These are phyloP conservation scores for Turritopsis rubra DNA, from an alignment of 30 jellyfish, hydroid and myxozoan species.

Conservation along the genomic window DNA sequence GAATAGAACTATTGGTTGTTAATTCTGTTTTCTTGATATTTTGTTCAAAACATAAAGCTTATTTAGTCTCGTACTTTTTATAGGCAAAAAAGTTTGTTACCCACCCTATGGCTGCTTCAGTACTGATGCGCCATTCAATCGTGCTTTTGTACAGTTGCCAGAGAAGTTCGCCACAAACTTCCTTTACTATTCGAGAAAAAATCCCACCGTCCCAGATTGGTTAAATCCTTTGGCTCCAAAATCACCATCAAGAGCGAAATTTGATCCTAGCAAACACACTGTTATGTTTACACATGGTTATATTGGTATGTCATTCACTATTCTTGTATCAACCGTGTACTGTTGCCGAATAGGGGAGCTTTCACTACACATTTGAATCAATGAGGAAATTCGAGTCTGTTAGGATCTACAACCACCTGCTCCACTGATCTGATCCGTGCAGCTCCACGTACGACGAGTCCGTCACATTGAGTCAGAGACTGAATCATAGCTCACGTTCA, in stretches of 20 bases:
- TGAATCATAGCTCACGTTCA: too few species aligned
- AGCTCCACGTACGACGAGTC: too few species aligned
- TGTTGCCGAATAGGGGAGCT: not conserved
- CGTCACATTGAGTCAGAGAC: too few species aligned
- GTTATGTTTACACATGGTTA: conserved; percentile 76
- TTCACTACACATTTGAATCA: not conserved
- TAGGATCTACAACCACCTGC: too few species aligned
- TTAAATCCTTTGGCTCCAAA: conserved; percentile 31
- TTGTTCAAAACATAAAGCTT: too few species aligned
- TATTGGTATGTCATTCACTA: conserved; percentile 45
- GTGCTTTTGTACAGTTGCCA: conserved; percentile 57
- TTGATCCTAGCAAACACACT: conserved; percentile 49
- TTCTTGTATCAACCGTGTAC: not conserved
- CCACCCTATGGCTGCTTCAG: conserved; percentile 79
- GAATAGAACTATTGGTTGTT: too few species aligned
- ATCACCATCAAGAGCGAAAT: conserved; percentile 22
- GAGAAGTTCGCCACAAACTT: conserved; percentile 58
- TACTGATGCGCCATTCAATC: conserved; percentile 64
- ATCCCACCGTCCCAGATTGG: conserved; percentile 20
- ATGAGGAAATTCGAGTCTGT: not conserved
- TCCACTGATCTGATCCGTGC: too few species aligned
- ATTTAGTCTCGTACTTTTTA: too few species aligned
- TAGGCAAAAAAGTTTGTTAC: conserved; percentile 39
- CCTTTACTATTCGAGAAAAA: conserved; percentile 45
- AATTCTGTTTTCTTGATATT: too few species aligned